phyloP scores from a whole-genome alignment of 35 echinoderm and acorn worm species.

The Ptychodera flava region DNA sequence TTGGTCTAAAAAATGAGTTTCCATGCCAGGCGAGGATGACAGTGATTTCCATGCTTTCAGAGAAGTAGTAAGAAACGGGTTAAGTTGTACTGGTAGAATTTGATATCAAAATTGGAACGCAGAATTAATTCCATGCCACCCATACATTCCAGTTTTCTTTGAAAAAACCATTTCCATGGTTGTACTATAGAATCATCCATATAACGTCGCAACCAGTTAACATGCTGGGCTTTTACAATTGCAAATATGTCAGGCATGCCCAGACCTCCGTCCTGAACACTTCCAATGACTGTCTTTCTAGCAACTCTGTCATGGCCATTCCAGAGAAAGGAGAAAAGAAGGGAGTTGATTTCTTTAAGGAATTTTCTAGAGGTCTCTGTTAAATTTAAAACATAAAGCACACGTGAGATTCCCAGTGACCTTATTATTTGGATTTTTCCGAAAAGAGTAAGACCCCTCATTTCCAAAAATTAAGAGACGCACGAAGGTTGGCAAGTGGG shows the following conservation, averaged over 20 bases:
- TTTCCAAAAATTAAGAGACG: not conserved
- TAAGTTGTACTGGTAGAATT: no score
- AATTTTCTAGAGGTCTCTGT: not conserved
- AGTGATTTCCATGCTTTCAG: no score
- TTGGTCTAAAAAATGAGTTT: no score
- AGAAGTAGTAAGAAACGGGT: no score
- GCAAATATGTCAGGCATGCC: not conserved
- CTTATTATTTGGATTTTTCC: not conserved
- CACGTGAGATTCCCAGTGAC: not conserved
- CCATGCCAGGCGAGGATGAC: no score
- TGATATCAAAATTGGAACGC: not conserved
- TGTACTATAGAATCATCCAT: not conserved
- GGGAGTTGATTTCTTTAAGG: not conserved
- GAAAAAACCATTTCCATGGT: not conserved
- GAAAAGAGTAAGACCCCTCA: not conserved
- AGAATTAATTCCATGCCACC: not conserved
- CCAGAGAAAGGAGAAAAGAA: not conserved
- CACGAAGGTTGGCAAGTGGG: not conserved
- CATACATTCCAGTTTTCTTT: not conserved
- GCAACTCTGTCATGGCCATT: not conserved
- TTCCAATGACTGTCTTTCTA: constrained; percentile 1
- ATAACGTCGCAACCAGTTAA: not conserved
- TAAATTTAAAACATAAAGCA: not conserved
- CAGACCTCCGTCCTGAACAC: not conserved
- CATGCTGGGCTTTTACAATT: not conserved